These are phyloP conservation scores for Ceryle rudis DNA, from an alignment of 2,797 vertebrate species.

Conservation along the genomic window DNA sequence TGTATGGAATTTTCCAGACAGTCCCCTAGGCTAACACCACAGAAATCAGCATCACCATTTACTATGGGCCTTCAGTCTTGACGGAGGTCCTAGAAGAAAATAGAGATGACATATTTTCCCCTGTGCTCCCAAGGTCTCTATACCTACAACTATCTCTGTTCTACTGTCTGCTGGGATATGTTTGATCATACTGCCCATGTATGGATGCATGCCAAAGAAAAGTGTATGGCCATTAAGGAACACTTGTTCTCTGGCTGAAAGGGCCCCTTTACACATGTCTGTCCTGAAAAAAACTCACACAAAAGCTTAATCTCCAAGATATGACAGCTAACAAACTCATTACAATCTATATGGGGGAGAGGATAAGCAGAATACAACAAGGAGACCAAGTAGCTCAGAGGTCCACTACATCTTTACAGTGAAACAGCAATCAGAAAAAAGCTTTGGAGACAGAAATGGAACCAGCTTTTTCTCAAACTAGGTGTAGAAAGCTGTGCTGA, in stretches of 20 bases:
- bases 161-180: conserved; percentile 9
- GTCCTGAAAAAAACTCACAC: not conserved
- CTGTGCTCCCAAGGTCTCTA: not conserved
- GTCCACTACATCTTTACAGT: not conserved
- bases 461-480: not conserved
- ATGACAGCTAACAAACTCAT: conserved; percentile 64
- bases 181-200: conserved; percentile 29
- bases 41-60: not conserved
- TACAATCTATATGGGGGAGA: not conserved
- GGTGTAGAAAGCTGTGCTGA: not conserved
- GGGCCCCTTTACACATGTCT: conserved; percentile 51
- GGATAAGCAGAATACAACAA: not conserved
- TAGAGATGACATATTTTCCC: not conserved
- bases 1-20: conserved; percentile 16
- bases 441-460: not conserved
- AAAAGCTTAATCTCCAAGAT: conserved; percentile 55
- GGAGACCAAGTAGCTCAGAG: not conserved
- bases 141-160: conserved; percentile 44
- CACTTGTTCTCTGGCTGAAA: conserved; percentile 41
- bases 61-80: not conserved
- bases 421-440: not conserved
- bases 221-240: conserved; percentile 46
- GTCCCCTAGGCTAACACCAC: not conserved
- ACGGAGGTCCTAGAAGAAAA: not conserved
- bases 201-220: conserved; percentile 54